Base-by-base conservation (phyloP, 2,797 vertebrate species). In the Craterocephalus amniculus region DNA sequence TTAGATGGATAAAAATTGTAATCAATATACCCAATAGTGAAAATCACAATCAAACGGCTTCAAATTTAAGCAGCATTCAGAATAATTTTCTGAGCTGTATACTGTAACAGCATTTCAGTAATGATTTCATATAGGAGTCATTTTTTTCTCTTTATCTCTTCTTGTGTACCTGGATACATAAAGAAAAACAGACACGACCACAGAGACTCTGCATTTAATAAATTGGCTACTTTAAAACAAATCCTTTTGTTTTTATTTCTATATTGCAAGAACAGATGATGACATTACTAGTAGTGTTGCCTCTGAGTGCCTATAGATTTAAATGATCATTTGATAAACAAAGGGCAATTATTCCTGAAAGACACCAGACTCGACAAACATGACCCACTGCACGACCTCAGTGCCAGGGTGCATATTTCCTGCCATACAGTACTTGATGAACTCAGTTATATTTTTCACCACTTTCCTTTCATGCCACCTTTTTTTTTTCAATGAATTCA, bases 291-390 rank as follows among this genome's bases (percentile, higher is more conserved):
- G 20, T 8, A 10, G 4, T 48, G 43, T 45, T 14, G 31, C 75
- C 62, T 36, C 24, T 24, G 16, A 26, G 55, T 60, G 64, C 75
- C 83, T 59, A 52, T 10, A 74, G 57, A 72, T 83, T 86, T 65
- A 78, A 54, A 79, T 81, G 87, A 79, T 81, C 83, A 85, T 89
- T 89, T 90, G 5, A 45, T 20, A 48, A 48, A 10, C 83, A 93
- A 91, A 90, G 90, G 86, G 84, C 87, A 86, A 36, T 45, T 32
- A 83, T 81, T 87, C 87, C 76, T 20, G 67, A 26, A 40, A 77
- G 74, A 79, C 87, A 83, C 91, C 89, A 86, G 78, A 74, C 71
- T 75, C 74, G 63, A 69, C 72, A 64, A 70, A 84, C 88, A 83
- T 67, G 78, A 71, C 70, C 72, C 88, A 93, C 88, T 82, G 80